These are phyloP conservation scores for Alaudala cheleensis DNA, from an alignment of 2,113 vertebrate genomes.

Conservation along the genomic window DNA sequence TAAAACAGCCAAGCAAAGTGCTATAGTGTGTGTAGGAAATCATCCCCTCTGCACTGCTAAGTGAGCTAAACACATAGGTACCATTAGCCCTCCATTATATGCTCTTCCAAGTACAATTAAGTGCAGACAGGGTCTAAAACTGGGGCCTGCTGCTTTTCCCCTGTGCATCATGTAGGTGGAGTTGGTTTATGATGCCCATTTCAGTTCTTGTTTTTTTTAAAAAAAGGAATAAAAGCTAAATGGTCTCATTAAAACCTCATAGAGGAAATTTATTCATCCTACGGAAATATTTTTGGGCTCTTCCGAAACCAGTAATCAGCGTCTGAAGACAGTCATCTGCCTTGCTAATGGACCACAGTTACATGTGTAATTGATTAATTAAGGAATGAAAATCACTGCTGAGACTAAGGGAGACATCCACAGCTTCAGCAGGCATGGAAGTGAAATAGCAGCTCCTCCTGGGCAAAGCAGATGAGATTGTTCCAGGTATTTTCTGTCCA, in stretches of 20 bases:
- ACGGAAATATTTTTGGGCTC: conserved; percentile 26
- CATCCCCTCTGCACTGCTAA: background rate
- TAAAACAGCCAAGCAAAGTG: background rate
- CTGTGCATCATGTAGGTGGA: conserved; percentile 16
- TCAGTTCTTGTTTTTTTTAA: background rate
- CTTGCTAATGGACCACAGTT: conserved; percentile 57
- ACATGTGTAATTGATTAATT: conserved; percentile 68
- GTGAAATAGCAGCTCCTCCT: background rate
- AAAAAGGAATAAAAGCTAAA: background rate
- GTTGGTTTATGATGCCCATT: conserved; percentile 24
- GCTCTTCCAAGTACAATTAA: conserved; percentile 49
- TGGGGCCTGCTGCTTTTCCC: conserved; percentile 49
- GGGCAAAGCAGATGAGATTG: background rate
- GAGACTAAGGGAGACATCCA: conserved; percentile 12
- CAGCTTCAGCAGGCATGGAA: background rate
- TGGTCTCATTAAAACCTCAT: conserved; percentile 55
- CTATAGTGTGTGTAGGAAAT: background rate
- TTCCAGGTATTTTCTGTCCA: background rate
- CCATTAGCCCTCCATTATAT: conserved; percentile 52
- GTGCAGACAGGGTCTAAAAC: conserved; percentile 39
- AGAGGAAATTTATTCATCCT: conserved; percentile 39
- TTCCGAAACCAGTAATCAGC: conserved; percentile 43
- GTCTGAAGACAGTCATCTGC: conserved; percentile 52
- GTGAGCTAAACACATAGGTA: conserved; percentile 15
- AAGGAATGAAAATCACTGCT: conserved; percentile 54